Base-by-base conservation (phyloP, 1,140 invertebrate species). In the Leptinotarsa lineolata region DNA sequence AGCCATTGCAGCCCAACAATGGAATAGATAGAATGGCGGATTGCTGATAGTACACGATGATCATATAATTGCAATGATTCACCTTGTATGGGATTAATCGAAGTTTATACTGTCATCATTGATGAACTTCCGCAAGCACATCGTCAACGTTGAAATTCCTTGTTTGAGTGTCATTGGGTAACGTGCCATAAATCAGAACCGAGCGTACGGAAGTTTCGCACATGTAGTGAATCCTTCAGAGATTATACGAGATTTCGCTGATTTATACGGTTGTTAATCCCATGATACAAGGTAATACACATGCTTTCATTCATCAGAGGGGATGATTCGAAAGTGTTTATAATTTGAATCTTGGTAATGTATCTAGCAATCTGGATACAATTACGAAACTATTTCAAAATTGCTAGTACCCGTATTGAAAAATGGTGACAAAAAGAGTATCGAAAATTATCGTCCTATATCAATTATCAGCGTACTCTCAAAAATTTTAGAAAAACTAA, bases 11-110 rank as follows among this genome's bases (percentile, higher is more conserved):
- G 30, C 30, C 11, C 8, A 39, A 39, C 30, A 39, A 39, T 39
- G 0, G 30, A 39, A 8, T 8, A 30, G 30, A 30, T 30, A 1
- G 30, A 39, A 39, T 11, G 30, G 30, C 30, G 8, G 2, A 39
- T 39, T 8, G 8, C 8, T 39, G 30, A 39, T 39, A 39, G 8
- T 11, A 39, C 30, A 6, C 30, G 30, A 39, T 39, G 48, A 54
- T 16, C 63, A 46, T 54, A 18, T 54, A 54, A 54, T 21, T 3
- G 22, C 63, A 65, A 39, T 65, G 20, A 24, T 16, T 39, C 22
- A 65, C 63, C 63, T 18, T n/a, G 63, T 16, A 65, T 65, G 8
- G 39, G 16, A 22, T 65, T 65, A 16, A 65, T 65, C 15, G 63
- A 65, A 39, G 11, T 65, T 65, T 54, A 39, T 39, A 11, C 30